A percentile compares a stretch with the other conserved stretches of the same genome.
phyloP scores from a whole-genome alignment of 2,888 invertebrate genomes.

The Ochropleura leucogaster region DNA sequence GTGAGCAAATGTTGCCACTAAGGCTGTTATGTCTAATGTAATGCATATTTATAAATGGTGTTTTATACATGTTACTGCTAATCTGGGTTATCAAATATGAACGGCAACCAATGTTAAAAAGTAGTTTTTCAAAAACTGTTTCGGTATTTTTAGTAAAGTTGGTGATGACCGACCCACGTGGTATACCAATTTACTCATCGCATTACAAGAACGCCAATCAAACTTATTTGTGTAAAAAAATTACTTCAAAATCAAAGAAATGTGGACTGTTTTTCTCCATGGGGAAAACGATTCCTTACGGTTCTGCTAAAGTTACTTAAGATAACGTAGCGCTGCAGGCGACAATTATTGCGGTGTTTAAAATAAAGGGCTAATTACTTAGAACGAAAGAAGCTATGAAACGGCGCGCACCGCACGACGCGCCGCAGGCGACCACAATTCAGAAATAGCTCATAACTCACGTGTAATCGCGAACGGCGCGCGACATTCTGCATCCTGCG shows the following conservation, averaged over 20 bases:
- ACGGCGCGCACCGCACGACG: slow-evolving; percentile 59
- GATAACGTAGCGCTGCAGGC: slow-evolving; percentile 52
- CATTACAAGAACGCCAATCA: background rate
- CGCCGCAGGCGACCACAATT: slow-evolving; percentile 79
- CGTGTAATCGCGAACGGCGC: slow-evolving; percentile 79
- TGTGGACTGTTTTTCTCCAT: background rate
- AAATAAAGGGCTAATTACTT: slow-evolving; percentile 68
- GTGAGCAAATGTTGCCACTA: slow-evolving; percentile 70
- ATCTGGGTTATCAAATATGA: slow-evolving; percentile 6
- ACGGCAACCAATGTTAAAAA: background rate
- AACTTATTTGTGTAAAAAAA: background rate
- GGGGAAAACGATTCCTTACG: slow-evolving; percentile 15
- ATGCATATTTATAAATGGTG: slow-evolving; percentile 25
- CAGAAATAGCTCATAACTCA: slow-evolving; percentile 85
- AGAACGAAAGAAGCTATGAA: slow-evolving; percentile 66
- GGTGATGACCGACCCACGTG: background rate
- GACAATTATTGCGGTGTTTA: slow-evolving; percentile 61
- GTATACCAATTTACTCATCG: background rate
- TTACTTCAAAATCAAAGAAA: slow-evolving; percentile 13
- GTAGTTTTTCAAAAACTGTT: background rate
- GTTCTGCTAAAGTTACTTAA: slow-evolving; percentile 39
- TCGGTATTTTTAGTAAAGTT: background rate
- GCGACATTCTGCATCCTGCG: slow-evolving; percentile 83
- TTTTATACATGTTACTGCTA: slow-evolving; percentile 36
- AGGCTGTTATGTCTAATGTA: slow-evolving; percentile 62